These are phyloP conservation scores for Hiodon tergisus DNA, from an alignment of 2,113 vertebrate genomes.

Conservation along the genomic window DNA sequence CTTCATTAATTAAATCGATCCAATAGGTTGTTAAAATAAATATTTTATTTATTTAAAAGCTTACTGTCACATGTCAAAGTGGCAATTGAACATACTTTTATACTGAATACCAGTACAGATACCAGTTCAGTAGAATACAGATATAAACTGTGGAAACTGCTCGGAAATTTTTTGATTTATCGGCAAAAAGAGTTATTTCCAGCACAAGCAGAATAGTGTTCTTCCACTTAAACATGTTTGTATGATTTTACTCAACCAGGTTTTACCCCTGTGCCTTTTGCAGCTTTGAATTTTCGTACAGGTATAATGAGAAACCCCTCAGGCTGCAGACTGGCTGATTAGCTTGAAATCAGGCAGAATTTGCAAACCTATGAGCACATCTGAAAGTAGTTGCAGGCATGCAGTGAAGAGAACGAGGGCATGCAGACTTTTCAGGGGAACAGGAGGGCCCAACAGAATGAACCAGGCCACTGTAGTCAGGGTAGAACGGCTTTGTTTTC, in stretches of 20 bases:
- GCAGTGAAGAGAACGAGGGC: conserved; percentile 23
- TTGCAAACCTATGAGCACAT: conserved; percentile 16
- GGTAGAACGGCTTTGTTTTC: conserved; percentile 42
- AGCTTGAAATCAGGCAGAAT: conserved; percentile 41
- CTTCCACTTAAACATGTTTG: too few relatives aligned
- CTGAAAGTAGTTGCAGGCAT: conserved; percentile 34
- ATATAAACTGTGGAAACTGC: too few relatives aligned
- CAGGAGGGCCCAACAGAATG: conserved; percentile 35
- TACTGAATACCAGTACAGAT: too few relatives aligned
- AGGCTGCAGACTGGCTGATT: conserved; percentile 33
- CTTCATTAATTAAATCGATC: too few relatives aligned
- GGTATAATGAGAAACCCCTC: conserved; percentile 27
- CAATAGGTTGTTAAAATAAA: too few relatives aligned
- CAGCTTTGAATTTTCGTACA: background rate
- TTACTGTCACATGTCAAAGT: too few relatives aligned
- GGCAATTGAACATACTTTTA: too few relatives aligned
- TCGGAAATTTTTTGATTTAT: too few relatives aligned
- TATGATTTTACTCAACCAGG: background rate
- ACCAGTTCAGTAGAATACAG: too few relatives aligned
- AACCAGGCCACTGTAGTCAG: conserved; percentile 20
- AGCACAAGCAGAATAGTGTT: too few relatives aligned
- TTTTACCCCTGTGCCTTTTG: background rate
- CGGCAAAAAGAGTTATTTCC: too few relatives aligned
- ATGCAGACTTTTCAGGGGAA: conserved; percentile 39
- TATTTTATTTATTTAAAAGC: too few relatives aligned